These are phyloP conservation scores for Bucco capensis DNA, from an alignment of 2,113 vertebrate species.

Conservation along the genomic window DNA sequence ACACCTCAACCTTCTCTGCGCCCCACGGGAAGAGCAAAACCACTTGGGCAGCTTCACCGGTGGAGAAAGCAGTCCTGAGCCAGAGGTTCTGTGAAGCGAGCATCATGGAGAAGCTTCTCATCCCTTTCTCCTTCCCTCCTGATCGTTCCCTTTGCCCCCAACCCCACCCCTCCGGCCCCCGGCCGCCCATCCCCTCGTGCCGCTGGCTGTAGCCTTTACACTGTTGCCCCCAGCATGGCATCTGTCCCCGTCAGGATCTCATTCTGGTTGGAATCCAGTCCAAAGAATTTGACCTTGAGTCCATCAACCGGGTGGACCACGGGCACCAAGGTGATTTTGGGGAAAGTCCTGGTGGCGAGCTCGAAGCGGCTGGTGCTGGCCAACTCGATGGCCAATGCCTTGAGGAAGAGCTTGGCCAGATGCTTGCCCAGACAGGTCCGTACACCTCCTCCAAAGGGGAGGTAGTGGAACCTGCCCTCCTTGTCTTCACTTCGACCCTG, in stretches of 20 bases:
- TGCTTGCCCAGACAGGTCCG: constrained; percentile 96
- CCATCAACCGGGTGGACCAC: constrained; percentile 92
- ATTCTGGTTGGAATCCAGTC: constrained; percentile 98
- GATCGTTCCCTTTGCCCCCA: neutral
- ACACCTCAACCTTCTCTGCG: neutral
- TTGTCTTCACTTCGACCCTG: constrained; percentile 91
- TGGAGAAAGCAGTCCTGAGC: neutral
- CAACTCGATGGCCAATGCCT: constrained; percentile 89
- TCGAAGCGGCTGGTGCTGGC: constrained; percentile 93
- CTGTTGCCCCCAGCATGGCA: constrained; percentile 88
- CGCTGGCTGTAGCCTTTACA: constrained; percentile 59
- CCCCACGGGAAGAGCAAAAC: neutral
- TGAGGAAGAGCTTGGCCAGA: constrained; percentile 94
- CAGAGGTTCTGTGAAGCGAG: neutral
- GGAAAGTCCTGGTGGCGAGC: constrained; percentile 91
- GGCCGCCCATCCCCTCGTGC: neutral
- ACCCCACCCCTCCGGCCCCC: neutral
- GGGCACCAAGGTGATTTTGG: constrained; percentile 87
- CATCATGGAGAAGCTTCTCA: neutral
- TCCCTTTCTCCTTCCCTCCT: constrained; percentile 9
- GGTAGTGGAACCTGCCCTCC: constrained; percentile 94
- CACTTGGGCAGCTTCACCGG: neutral
- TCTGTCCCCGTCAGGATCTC: constrained; percentile 94
- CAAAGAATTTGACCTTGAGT: constrained; percentile 94
- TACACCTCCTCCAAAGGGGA: constrained; percentile 92